Evolutionary conservation across 2,888 invertebrate species (phyloP), one percentile per base, ranked within the genome.

Genomic region (Crepidodera aurea): DNA sequence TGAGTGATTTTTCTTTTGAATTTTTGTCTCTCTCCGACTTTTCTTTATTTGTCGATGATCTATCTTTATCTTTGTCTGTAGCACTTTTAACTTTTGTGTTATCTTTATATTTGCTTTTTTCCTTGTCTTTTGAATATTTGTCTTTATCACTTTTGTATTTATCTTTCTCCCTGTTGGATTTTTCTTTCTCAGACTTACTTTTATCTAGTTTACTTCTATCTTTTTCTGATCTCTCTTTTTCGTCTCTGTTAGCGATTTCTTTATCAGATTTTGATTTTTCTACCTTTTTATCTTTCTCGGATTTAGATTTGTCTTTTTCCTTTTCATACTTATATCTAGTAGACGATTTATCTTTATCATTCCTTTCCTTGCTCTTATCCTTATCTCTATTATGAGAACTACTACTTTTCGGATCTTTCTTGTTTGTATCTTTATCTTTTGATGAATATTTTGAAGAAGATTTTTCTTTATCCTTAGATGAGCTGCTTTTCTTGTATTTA

Each of bases 301-400:
- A 13, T n/a, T 56, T 56, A n/a, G 46, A 44, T 54, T 59, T 68
- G 62, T 77, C 75, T 62, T 69, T 82, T 34, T 83, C 82, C 62
- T 76, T 71, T 73, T 83, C 84, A 50, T 22, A 44, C 44, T 53
- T 51, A 5, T 18, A 34, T 50, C 39, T 39, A 5, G 16, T 16
- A 29, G 19, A 54, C 40, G 58, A 63, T 59, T 63, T 65, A 7
- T 64, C 66, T 53, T 66, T 69, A 40, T 64, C 62, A 15, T 3
- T 16, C 37, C 50, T 60, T 37, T 64, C 56, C 50, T 51, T 50
- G 22, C 42, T 44, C 32, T 60, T 60, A 32, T 62, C 62, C 60
- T 67, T 69, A 44, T 68, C 66, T 46, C 54, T 22, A 6, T 15
- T 66, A 51, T 55, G 61, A 16, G 65, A 65, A 27, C 64, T 70